Evolutionary conservation across 35 echinoderm and acorn worm genomes (phyloP).

Genomic region (Patiria miniata): DNA sequence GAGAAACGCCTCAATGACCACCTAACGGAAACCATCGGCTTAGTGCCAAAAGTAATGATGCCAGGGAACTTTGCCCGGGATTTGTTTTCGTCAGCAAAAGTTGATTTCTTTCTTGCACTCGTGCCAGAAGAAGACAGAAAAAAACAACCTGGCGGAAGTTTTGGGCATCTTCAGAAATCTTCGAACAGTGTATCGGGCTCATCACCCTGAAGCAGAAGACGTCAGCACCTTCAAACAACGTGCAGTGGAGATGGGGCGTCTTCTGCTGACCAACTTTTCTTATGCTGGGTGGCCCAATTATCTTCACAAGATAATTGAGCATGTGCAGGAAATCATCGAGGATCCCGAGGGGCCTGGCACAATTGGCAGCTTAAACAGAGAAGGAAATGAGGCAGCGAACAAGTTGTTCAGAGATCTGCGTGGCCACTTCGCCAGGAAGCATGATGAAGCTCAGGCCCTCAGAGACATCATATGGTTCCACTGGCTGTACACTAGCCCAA

Average conservation of each 20-base stretch:
- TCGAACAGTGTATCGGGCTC: constrained; percentile 16
- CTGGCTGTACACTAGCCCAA: constrained; percentile 58
- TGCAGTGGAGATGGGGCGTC: constrained; percentile 34
- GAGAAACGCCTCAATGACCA: constrained; percentile 28
- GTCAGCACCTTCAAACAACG: constrained; percentile 25
- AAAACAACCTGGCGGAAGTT: neutral
- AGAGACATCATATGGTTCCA: constrained; percentile 48
- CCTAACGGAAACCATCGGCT: neutral
- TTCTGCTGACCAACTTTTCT: constrained; percentile 23
- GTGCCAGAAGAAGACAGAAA: too few relatives aligned
- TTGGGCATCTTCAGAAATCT: constrained; percentile 10
- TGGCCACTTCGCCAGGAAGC: neutral
- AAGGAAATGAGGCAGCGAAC: constrained; percentile 51
- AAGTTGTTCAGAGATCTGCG: constrained; percentile 49
- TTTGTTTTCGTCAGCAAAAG: constrained; percentile 15
- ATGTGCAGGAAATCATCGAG: constrained; percentile 36
- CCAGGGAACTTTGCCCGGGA: constrained; percentile 40
- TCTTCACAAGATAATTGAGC: constrained; percentile 59
- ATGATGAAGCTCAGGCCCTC: neutral
- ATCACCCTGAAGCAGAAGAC: neutral
- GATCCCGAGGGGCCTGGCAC: constrained; percentile 27
- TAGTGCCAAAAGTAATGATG: constrained; percentile 45
- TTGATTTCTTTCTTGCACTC: constrained; percentile 21
- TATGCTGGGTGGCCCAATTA: constrained; percentile 61
- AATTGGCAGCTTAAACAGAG: constrained; percentile 33